Evolutionary conservation across 37 sponge, comb jelly and placozoan genomes (phyloP).

Genomic region (Hexactinellida sp.): DNA sequence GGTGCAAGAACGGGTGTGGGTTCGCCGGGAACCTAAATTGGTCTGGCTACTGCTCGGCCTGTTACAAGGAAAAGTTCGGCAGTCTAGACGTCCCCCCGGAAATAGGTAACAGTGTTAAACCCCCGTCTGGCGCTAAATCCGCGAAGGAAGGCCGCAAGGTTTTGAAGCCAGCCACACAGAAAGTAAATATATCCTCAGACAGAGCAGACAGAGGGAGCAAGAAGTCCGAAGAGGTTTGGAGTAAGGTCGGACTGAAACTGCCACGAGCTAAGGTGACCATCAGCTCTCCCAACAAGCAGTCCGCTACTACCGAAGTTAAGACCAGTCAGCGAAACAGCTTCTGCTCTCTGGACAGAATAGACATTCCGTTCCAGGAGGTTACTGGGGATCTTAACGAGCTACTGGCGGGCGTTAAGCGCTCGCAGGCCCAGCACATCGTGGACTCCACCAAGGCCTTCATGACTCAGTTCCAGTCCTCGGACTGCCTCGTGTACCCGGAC

Average conservation of each 20-base stretch:
- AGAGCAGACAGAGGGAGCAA: not conserved
- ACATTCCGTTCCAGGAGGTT: conserved; percentile 7
- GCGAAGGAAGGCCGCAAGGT: not conserved
- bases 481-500: not conserved
- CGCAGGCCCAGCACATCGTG: not conserved
- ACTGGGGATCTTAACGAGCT: not conserved
- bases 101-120: not conserved
- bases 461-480: not conserved
- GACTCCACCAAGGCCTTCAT: not conserved
- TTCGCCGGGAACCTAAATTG: conserved; percentile 73
- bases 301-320: not conserved
- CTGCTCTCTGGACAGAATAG: not conserved
- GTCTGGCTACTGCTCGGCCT: conserved; percentile 75
- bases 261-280: not conserved
- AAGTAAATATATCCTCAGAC: not conserved
- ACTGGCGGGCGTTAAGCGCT: not conserved
- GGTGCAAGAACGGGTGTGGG: conserved; percentile 70
- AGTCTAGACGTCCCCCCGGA: not conserved
- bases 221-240: not conserved
- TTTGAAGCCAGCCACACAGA: not conserved
- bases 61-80: conserved; percentile 37
- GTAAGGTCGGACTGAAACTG: not conserved
- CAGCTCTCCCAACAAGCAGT: not conserved
- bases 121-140: not conserved
- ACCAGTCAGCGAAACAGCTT: not conserved